Evolutionary conservation across 2,113 vertebrate genomes (phyloP), one percentile per base, ranked within the genome.

Genomic region (Podocnemis expansa): DNA sequence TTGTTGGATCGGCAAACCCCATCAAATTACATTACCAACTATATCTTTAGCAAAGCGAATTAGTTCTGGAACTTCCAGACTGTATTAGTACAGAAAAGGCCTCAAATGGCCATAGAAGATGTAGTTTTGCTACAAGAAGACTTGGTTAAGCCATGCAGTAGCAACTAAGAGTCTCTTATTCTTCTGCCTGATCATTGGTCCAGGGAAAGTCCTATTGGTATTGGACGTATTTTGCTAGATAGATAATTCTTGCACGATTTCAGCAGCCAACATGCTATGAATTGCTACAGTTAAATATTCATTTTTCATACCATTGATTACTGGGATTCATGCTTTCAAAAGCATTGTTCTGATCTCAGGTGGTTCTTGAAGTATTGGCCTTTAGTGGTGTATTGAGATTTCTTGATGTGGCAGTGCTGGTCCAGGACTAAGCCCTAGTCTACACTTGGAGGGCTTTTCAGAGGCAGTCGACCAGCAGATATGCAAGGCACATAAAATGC

Each of bases 111-210:
- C 9, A 2, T 49, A 2, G 56, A 38, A 70, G n/a, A 38, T 47
- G 47, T 56, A 29, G 10, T 14, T 76, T 45, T 41, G 16, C 54
- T 29, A 45, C 54, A n/a, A 51, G 75, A 79, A 67, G 49, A 41
- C 29, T 41, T 25, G 5, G 6, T n/a, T 58, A 38, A 51, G 8
- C 2, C 8, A 9, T 14, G 1, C 21, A 6, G 2, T 2, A 41
- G 45, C 6, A 41, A 25, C 34, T 3, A 7, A 49, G 47, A 56
- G 3, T 9, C 22, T 27, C 12, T 75, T 25, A 43, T 58, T n/a
- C 10, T 34, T 56, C 52, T 55, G 45, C 55, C 67, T 55, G 67
- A 11, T 45, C 51, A 25, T 27, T 78, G 52, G 51, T 14, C 21
- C 54, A 54, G 70, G 70, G 70, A 54, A 55, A 45, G 17, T 27